phyloP scores from a whole-genome alignment of 2,797 vertebrate species.

The Chelonia mydas region DNA sequence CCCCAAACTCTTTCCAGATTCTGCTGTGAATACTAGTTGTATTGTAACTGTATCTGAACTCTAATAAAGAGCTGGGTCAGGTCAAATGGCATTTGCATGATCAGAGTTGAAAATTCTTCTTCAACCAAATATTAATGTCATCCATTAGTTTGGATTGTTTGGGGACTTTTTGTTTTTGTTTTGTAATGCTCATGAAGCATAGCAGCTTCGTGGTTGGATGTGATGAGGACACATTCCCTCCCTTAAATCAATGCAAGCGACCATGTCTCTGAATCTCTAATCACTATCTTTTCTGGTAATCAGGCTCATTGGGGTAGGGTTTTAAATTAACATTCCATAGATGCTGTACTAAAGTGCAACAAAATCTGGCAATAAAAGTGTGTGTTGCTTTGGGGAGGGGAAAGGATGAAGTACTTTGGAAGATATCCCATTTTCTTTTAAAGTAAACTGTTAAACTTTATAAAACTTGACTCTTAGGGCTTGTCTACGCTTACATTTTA shows the following conservation, averaged over 20 bases:
- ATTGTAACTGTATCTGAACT: slow-evolving; percentile 40
- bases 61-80: slow-evolving; percentile 17
- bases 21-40: slow-evolving; percentile 31
- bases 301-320: background rate
- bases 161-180: slow-evolving; percentile 19
- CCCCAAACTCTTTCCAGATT: background rate
- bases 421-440: background rate
- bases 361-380: background rate
- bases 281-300: background rate
- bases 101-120: slow-evolving; percentile 44
- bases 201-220: slow-evolving; percentile 19
- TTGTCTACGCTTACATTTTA: too few relatives aligned
- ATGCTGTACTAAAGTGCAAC: background rate
- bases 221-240: background rate
- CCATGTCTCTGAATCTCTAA: background rate
- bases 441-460: background rate
- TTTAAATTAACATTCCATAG: background rate
- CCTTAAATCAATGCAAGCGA: background rate
- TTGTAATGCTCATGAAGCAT: slow-evolving; percentile 69
- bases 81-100: slow-evolving; percentile 36
- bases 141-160: background rate
- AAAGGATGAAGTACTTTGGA: background rate
- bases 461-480: background rate
- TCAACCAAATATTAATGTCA: slow-evolving; percentile 35
- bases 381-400: background rate